These are phyloP conservation scores for Ectobius pallidus DNA, from an alignment of 2,888 invertebrate species.

Conservation along the genomic window DNA sequence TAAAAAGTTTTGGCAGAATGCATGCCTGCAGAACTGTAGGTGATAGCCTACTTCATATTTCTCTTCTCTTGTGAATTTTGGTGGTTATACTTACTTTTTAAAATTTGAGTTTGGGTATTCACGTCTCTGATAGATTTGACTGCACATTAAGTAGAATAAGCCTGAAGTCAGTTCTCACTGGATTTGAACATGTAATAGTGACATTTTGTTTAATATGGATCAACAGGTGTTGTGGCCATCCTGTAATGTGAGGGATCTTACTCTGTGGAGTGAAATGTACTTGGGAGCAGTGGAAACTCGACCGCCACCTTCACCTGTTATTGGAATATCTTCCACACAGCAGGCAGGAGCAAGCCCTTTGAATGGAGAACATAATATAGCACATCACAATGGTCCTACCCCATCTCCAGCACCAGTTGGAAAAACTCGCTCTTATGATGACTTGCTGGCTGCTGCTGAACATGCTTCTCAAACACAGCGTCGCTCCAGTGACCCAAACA, in stretches of 20 bases:
- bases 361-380: constrained; percentile 46
- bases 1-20: no score
- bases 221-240: constrained; percentile 80
- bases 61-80: no score
- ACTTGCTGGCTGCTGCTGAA: constrained; percentile 73
- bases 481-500: constrained; percentile 84
- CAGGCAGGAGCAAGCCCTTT: neutral
- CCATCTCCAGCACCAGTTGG: constrained; percentile 50
- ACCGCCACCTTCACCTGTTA: constrained; percentile 29
- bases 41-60: no score
- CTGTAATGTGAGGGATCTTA: constrained; percentile 76
- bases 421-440: constrained; percentile 81
- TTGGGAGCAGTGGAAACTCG: constrained; percentile 62
- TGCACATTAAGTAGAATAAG: no score
- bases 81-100: no score
- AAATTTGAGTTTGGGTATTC: no score
- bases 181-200: no score
- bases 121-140: no score
- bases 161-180: no score
- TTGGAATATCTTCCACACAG: constrained; percentile 46
- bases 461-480: constrained; percentile 62
- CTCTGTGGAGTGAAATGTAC: constrained; percentile 86
- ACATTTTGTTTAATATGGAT: no score
- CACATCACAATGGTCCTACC: constrained; percentile 38
- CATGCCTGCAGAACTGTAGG: no score